A percentile compares a stretch with the other conserved stretches of the same genome.
Conservation (phyloP, 2,113 vertebrate species). For the Macroglossus sobrinus region DNA sequence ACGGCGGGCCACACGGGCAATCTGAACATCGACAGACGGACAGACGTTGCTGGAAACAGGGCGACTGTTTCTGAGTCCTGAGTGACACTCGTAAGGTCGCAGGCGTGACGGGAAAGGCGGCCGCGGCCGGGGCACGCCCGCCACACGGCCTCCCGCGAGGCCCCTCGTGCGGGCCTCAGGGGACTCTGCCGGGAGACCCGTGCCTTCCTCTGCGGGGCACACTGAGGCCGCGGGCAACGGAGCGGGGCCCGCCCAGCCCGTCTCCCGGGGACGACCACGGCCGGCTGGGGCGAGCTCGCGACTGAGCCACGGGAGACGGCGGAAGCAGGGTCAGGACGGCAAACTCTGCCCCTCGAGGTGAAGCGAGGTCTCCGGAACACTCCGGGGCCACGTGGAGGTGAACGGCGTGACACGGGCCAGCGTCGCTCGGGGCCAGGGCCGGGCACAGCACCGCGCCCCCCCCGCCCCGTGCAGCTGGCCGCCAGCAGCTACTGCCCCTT, state of each 20-base stretch:
- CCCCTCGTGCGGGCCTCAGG: neutral
- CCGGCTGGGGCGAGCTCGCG: rapidly evolving
- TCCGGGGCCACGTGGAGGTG: neutral
- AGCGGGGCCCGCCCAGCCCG: too few species aligned
- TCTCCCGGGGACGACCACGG: rapidly evolving
- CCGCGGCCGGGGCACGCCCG: rapidly evolving
- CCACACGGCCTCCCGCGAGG: neutral
- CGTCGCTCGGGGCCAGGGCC: too few species aligned
- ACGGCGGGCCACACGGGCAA: neutral
- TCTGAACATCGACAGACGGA: neutral
- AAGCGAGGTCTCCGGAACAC: neutral
- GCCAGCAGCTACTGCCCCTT: slow-evolving; percentile 67
- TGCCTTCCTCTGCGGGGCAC: too few species aligned
- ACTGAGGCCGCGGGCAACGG: too few species aligned
- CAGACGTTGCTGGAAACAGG: neutral
- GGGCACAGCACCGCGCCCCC: too few species aligned
- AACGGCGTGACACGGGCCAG: neutral
- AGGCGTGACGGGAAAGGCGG: rapidly evolving
- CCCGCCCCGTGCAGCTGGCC: too few species aligned
- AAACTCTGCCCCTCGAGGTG: neutral
- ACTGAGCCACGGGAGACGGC: neutral
- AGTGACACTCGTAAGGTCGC: neutral
- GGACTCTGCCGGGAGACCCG: too few species aligned
- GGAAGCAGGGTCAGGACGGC: rapidly evolving
- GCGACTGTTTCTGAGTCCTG: neutral